Conservation (phyloP, 2,888 invertebrate genomes). For the Melolontha melolontha region DNA sequence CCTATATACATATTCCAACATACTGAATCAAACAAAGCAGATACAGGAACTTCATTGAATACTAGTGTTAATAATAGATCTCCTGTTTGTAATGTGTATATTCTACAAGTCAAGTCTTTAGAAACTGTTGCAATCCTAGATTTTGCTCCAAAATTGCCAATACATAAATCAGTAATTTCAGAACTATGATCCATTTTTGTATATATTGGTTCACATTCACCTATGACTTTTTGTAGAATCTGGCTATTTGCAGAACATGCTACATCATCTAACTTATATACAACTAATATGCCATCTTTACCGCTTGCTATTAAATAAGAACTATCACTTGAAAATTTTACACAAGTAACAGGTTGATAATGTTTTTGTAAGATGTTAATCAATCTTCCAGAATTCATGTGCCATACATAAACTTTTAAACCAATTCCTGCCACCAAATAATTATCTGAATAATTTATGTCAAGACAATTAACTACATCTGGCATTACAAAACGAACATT, state of each 20-base stretch:
- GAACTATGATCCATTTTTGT: conserved; percentile 84
- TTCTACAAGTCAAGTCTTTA: conserved; percentile 83
- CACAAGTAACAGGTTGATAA: conserved; percentile 81
- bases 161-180: conserved; percentile 81
- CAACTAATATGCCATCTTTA: conserved; percentile 86
- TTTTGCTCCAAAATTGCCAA: conserved; percentile 76
- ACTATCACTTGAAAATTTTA: conserved; percentile 82
- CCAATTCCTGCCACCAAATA: conserved; percentile 83
- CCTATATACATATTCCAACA: conserved; percentile 84
- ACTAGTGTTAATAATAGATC: conserved; percentile 78
- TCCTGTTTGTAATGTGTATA: conserved; percentile 82
- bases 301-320: conserved; percentile 84
- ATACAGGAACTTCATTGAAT: conserved; percentile 77
- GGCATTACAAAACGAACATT: conserved; percentile 81
- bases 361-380: conserved; percentile 80
- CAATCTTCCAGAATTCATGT: conserved; percentile 80
- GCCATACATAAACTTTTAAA: conserved; percentile 90
- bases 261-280: conserved; percentile 79
- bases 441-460: conserved; percentile 76
- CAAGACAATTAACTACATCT: conserved; percentile 79
- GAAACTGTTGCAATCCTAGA: conserved; percentile 83
- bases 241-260: conserved; percentile 61
- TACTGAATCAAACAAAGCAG: conserved; percentile 76
- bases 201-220: conserved; percentile 73
- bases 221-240: conserved; percentile 67